Conservation (phyloP, 2,888 invertebrate species). For the Netelia virgata region DNA sequence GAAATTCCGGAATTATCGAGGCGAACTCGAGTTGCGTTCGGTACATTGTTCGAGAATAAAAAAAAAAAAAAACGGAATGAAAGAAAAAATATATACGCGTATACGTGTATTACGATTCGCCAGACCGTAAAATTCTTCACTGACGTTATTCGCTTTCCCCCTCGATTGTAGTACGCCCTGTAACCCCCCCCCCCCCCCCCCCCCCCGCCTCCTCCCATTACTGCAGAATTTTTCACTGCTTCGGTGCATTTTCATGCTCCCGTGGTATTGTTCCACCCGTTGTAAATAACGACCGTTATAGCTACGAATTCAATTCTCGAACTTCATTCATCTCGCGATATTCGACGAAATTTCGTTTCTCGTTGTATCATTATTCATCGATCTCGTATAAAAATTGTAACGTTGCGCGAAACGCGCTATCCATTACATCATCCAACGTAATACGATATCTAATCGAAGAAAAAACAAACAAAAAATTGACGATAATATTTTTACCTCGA, state of each 20-base stretch:
- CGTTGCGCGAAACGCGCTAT: too few species aligned
- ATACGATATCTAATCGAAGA: not conserved
- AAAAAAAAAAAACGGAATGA: conserved; percentile 24
- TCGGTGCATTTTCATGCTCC: conserved; percentile 36
- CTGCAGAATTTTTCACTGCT: conserved; percentile 43
- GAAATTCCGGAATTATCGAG: conserved; percentile 45
- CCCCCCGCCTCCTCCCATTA: not conserved
- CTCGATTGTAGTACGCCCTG: conserved; percentile 39
- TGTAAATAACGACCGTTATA: not conserved
- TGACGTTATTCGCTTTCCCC: conserved; percentile 58
- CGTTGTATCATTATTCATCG: too few species aligned
- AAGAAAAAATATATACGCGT: conserved; percentile 26
- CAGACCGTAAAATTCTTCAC: conserved; percentile 61
- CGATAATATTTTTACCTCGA: too few species aligned
- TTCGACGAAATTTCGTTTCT: not conserved
- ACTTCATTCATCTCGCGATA: conserved; percentile 24
- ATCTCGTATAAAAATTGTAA: too few species aligned
- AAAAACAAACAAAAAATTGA: not conserved
- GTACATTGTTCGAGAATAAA: conserved; percentile 15
- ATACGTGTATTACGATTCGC: conserved; percentile 15
- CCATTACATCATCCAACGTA: too few species aligned
- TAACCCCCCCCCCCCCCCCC: too few species aligned
- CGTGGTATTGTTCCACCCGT: conserved; percentile 15
- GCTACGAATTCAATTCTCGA: conserved; percentile 33
- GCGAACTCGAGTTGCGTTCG: conserved; percentile 22